Evolutionary conservation across 2,113 vertebrate species (phyloP).

Genomic region (Halichoeres trimaculatus): DNA sequence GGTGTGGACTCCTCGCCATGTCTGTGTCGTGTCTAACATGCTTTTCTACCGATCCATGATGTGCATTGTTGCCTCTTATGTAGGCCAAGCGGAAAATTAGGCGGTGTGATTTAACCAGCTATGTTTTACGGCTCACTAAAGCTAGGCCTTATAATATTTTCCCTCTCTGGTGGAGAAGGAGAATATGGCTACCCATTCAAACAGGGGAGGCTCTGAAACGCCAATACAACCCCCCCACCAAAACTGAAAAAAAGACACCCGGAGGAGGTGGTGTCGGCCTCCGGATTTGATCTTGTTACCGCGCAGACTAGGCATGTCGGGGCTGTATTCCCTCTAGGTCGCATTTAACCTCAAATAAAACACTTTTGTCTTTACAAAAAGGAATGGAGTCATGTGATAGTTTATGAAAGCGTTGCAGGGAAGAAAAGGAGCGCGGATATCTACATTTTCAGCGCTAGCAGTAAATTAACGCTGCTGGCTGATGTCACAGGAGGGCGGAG

Average conservation of each 20-base stretch:
- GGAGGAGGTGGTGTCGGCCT: constrained; percentile 65
- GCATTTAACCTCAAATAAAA: neutral
- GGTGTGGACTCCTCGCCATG: constrained; percentile 69
- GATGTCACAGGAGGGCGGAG: constrained; percentile 79
- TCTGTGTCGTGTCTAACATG: constrained; percentile 52
- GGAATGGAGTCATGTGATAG: neutral
- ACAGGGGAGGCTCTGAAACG: constrained; percentile 64
- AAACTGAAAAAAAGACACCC: constrained; percentile 34
- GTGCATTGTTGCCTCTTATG: constrained; percentile 52
- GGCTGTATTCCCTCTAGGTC: neutral
- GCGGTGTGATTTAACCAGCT: constrained; percentile 42
- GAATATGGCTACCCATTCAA: constrained; percentile 86
- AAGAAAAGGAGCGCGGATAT: constrained; percentile 12
- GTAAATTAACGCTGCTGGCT: constrained; percentile 75
- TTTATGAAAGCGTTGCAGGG: constrained; percentile 6
- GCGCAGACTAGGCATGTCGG: constrained; percentile 48
- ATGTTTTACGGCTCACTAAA: constrained; percentile 22
- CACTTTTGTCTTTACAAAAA: too few relatives aligned
- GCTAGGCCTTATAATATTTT: constrained; percentile 36
- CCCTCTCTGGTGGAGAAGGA: constrained; percentile 49
- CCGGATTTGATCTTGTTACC: constrained; percentile 63
- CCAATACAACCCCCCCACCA: constrained; percentile 40
- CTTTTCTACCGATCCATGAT: constrained; percentile 27
- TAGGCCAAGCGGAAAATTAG: constrained; percentile 51
- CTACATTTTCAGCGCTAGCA: constrained; percentile 61